Evolutionary conservation across 2,797 vertebrate genomes (phyloP).

Genomic region (Betta splendens): DNA sequence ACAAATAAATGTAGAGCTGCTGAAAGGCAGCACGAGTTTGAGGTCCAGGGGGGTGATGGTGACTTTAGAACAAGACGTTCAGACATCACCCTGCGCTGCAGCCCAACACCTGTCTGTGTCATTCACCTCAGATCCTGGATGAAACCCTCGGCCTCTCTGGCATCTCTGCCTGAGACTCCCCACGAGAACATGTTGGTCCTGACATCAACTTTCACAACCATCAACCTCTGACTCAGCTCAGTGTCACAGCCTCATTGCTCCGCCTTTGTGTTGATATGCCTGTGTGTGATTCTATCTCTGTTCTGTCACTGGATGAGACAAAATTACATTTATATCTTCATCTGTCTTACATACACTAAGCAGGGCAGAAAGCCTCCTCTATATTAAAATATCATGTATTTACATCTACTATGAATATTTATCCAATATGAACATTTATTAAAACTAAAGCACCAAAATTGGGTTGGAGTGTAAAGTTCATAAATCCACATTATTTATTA

Average conservation of each 20-base stretch:
- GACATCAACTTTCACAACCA: slow-evolving; percentile 12
- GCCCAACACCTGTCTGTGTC: slow-evolving; percentile 65
- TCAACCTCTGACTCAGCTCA: slow-evolving; percentile 34
- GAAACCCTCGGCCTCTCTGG: slow-evolving; percentile 35
- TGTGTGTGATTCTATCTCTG: background rate
- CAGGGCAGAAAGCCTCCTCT: background rate
- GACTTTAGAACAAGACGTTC: slow-evolving; percentile 6
- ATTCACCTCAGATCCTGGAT: slow-evolving; percentile 49
- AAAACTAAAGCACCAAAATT: too few species aligned
- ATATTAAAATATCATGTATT: background rate
- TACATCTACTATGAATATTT: too few species aligned
- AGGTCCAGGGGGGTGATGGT: background rate
- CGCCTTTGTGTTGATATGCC: too few species aligned
- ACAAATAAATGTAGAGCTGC: background rate
- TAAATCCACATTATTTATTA: too few species aligned
- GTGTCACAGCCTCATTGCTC: background rate
- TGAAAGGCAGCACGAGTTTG: background rate
- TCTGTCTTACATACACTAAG: too few species aligned
- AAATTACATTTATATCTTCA: background rate
- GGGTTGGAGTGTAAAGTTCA: too few species aligned
- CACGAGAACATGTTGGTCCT: slow-evolving; percentile 38
- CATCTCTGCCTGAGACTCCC: slow-evolving; percentile 32
- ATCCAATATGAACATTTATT: too few species aligned
- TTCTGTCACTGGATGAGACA: background rate
- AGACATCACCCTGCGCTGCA: slow-evolving; percentile 10